Percentiles rank a stretch among this genome's conserved stretches.
Conservation (phyloP, 1,140 invertebrate species). For the Aphidius gifuensis region DNA sequence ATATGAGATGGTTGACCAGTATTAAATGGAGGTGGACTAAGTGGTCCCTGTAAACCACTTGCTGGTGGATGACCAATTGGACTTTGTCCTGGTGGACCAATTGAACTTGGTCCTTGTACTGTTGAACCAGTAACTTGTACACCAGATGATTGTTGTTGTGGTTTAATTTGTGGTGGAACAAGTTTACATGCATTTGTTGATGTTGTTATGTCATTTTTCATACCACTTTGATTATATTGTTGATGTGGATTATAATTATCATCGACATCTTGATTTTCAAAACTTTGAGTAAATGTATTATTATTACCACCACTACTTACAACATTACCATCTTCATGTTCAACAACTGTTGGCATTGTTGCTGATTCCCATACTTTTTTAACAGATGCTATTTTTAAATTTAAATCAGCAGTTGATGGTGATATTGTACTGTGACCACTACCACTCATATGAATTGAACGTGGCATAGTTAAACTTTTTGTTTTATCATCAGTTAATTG, state of each 20-base stretch:
- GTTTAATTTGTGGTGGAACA: constrained; percentile 66
- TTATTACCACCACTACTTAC: constrained; percentile 45
- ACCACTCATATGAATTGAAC: constrained; percentile 62
- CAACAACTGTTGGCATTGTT: constrained; percentile 65
- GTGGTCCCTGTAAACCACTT: constrained; percentile 48
- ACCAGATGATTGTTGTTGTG: constrained; percentile 65
- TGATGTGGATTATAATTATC: constrained; percentile 55
- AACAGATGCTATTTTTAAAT: constrained; percentile 90
- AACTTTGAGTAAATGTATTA: constrained; percentile 55
- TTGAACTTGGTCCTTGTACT: constrained; percentile 51
- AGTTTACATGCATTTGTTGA: constrained; percentile 70
- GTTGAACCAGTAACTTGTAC: constrained; percentile 49
- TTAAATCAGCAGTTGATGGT: constrained; percentile 80
- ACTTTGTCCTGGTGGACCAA: constrained; percentile 55
- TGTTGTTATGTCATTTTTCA: constrained; percentile 54
- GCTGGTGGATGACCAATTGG: constrained; percentile 62
- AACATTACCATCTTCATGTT: constrained; percentile 60
- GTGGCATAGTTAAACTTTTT: constrained; percentile 62
- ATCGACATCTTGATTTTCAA: constrained; percentile 56
- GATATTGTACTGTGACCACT: constrained; percentile 61
- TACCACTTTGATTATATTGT: constrained; percentile 52
- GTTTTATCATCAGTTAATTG: constrained; percentile 75
- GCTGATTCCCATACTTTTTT: constrained; percentile 86
- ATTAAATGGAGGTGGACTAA: constrained; percentile 56
- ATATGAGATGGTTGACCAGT: constrained; percentile 58